Percentiles rank a stretch among this genome's conserved stretches.
These are phyloP conservation scores for Sceloporus tristichus DNA, from an alignment of 2,113 vertebrate genomes.

Conservation along the genomic window DNA sequence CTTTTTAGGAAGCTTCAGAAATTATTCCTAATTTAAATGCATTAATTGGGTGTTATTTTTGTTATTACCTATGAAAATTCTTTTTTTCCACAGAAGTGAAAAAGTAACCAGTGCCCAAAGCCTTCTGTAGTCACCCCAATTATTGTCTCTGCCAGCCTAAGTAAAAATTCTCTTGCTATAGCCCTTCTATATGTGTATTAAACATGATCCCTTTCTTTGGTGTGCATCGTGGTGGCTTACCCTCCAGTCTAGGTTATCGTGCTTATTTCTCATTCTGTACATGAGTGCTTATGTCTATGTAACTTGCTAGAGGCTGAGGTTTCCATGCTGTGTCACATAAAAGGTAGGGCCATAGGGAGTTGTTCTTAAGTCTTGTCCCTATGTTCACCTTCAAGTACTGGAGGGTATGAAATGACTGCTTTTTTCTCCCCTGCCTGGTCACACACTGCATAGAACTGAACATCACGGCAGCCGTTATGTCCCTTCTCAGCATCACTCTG, in stretches of 20 bases:
- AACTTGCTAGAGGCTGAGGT: neutral
- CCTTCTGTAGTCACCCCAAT: too few species aligned
- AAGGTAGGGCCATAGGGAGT: neutral
- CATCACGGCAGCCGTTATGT: slow-evolving; percentile 82
- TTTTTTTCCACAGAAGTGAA: too few species aligned
- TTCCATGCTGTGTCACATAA: neutral
- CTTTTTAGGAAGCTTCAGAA: too few species aligned
- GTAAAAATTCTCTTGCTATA: neutral
- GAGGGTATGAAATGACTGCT: neutral
- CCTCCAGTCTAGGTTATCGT: neutral
- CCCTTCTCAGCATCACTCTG: slow-evolving; percentile 83
- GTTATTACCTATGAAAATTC: too few species aligned
- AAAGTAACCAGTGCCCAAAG: too few species aligned
- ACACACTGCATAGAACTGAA: slow-evolving; percentile 78
- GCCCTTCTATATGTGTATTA: neutral
- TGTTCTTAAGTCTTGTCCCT: neutral
- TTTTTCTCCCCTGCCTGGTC: slow-evolving; percentile 7
- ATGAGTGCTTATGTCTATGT: neutral
- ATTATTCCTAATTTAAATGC: too few species aligned
- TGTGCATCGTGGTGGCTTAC: neutral
- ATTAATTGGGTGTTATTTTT: too few species aligned
- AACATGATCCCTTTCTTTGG: neutral
- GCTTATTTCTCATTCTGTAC: neutral
- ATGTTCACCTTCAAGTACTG: neutral
- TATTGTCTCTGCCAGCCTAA: too few species aligned